phyloP scores from a whole-genome alignment of 2,888 invertebrate genomes.

The Calephelis perditalis region DNA sequence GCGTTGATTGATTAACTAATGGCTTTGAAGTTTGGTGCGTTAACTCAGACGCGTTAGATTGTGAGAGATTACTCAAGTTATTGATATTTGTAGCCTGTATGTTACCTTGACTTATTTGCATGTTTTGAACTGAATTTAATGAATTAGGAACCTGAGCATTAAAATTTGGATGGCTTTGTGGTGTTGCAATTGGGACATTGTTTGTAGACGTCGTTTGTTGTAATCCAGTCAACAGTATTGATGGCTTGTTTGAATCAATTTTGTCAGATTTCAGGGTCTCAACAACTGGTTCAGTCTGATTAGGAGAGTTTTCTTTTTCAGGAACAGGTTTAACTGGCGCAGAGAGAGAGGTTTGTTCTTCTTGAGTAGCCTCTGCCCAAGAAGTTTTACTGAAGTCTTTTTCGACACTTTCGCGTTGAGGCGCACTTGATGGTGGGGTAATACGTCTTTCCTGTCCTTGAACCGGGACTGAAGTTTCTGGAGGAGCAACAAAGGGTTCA shows the following conservation, averaged over 20 bases:
- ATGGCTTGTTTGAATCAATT: conserved; percentile 36
- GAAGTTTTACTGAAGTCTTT: conserved; percentile 64
- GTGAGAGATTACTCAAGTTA: conserved; percentile 29
- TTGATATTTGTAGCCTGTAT: conserved; percentile 23
- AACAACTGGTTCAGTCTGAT: conserved; percentile 41
- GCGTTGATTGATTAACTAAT: conserved; percentile 40
- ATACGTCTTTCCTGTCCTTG: conserved; percentile 71
- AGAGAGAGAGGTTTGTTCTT: conserved; percentile 44
- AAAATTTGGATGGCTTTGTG: conserved; percentile 26
- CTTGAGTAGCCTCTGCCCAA: conserved; percentile 70
- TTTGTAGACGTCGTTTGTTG: conserved; percentile 30
- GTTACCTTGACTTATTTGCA: conserved; percentile 25
- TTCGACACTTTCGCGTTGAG: conserved; percentile 68
- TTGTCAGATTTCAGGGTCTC: conserved; percentile 38
- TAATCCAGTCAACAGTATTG: conserved; percentile 15
- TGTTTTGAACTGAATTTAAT: conserved; percentile 19
- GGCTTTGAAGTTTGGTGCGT: conserved; percentile 30
- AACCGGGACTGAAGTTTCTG: conserved; percentile 45
- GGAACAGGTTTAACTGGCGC: conserved; percentile 36
- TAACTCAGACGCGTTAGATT: conserved; percentile 2
- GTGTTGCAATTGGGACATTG: conserved; percentile 21
- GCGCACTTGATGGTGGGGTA: conserved; percentile 53
- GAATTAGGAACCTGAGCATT: conserved; percentile 18
- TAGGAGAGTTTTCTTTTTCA: conserved; percentile 42
- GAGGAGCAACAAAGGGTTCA: conserved; percentile 49